phyloP scores from a whole-genome alignment of 92 coral and sea anemone genomes.

The Actinernus sp. region DNA sequence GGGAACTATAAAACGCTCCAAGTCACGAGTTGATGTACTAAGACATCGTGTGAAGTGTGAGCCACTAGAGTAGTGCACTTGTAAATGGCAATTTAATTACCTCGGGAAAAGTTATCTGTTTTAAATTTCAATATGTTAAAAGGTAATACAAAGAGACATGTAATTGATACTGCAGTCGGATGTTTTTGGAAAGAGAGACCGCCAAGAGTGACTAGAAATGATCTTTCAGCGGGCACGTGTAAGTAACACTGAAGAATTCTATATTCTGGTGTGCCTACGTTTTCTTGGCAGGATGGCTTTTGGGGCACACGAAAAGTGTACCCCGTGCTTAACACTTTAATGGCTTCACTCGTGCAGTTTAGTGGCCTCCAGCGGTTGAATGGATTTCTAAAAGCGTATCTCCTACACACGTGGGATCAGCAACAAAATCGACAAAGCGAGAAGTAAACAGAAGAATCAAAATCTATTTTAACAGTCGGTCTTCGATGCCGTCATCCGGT shows the following conservation, averaged over 20 bases:
- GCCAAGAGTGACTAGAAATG: conserved; percentile 13
- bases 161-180: conserved; percentile 60
- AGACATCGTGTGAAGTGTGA: neutral
- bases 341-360: neutral
- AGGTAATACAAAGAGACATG: conserved; percentile 22
- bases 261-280: too few relatives aligned
- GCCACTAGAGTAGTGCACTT: neutral
- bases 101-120: conserved; percentile 27
- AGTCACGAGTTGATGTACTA: neutral
- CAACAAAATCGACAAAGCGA: too few relatives aligned
- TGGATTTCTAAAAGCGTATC: too few relatives aligned
- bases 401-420: too few relatives aligned
- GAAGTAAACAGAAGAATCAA: too few relatives aligned
- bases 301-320: too few relatives aligned
- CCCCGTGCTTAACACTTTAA: too few relatives aligned
- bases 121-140: conserved; percentile 39
- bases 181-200: conserved; percentile 15
- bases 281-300: too few relatives aligned
- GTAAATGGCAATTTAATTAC: conserved; percentile 37
- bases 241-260: conserved; percentile 12
- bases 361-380: conserved; percentile 4
- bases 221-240: conserved; percentile 23
- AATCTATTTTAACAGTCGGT: too few relatives aligned
- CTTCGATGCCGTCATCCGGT: too few relatives aligned
- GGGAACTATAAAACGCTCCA: conserved; percentile 27